A percentile compares a stretch with the other conserved stretches of the same genome.
phyloP scores from a whole-genome alignment of 2,888 invertebrate genomes.

The Aphodius granarius region DNA sequence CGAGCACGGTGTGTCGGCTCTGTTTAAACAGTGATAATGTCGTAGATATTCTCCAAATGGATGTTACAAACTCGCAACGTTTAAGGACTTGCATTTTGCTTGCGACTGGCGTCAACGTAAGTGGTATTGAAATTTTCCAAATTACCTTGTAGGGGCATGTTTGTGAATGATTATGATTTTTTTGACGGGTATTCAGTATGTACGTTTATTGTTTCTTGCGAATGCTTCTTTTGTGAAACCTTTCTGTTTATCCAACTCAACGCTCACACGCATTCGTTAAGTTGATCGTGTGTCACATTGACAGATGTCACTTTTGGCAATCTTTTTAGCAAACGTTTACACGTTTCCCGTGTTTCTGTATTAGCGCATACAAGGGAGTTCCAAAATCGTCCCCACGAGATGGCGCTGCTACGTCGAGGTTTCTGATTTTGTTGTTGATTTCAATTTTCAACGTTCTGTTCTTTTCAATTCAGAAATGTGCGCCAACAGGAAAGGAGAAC shows the following conservation, averaged over 20 bases:
- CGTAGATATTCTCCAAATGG: neutral
- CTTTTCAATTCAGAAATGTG: no score
- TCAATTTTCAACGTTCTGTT: no score
- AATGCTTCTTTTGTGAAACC: no score
- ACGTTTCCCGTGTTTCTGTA: no score
- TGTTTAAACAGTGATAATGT: neutral
- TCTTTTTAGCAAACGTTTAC: no score
- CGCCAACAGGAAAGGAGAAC: no score
- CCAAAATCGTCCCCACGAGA: no score
- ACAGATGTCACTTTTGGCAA: no score
- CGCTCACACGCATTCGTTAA: neutral
- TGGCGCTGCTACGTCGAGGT: no score
- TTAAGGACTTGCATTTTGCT: neutral
- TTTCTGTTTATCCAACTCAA: neutral
- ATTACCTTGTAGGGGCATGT: neutral
- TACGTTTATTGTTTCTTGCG: neutral
- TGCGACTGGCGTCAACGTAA: neutral
- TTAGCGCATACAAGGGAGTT: no score
- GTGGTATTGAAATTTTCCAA: neutral
- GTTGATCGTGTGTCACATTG: no score
- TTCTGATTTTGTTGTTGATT: no score
- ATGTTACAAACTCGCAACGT: neutral
- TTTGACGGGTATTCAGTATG: neutral
- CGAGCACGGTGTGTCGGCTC: neutral
- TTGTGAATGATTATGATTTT: neutral